Base-by-base conservation (phyloP, 2,888 invertebrate species). In the Conops quadrifasciatus region DNA sequence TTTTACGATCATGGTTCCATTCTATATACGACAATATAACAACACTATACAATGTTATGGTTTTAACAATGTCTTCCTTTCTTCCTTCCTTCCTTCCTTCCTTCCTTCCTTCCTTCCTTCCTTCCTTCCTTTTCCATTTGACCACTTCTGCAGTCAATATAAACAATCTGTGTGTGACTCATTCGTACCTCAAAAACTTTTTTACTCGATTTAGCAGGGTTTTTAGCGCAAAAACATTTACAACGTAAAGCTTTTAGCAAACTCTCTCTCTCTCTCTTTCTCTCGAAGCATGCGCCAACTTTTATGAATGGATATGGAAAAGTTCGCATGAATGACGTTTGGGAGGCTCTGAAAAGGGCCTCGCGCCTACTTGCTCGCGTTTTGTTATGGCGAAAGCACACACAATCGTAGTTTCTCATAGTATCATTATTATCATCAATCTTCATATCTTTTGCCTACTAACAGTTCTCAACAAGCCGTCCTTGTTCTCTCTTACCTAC, bases 241-340 rank as follows among this genome's bases (percentile, higher is more conserved):
- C 30, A 30, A n/a, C 16, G 16, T n/a, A 30, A 30, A 60, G 60
- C 60, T 60, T 60, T 30, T 60, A 30, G n/a, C 2, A n/a, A n/a
- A n/a, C n/a, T n/a, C n/a, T n/a, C n/a, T n/a, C 21, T 56, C 24
- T 9, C 26, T 24, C 43, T 45, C 43, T 62, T 21, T 19, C 36
- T 30, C 62, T 36, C 30, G 30, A 62, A 62, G 43, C 36, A 62
- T 26, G 28, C 60, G 56, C 7, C 43, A 70, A 75, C 77, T 77
- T 81, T 81, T 78, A 80, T 81, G 81, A 81, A 81, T 81, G 82
- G 80, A 82, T 36, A 36, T 36, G 9, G 4, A 36, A 9, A 36
- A 36, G 36, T 9, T 36, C 36, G 9, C 4, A 36, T 36, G 36
- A 36, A 36, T 36, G 36, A 9, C 36, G 9, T 36, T 36, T 36